Conservation (phyloP, 2,888 invertebrate species). For the Oegoconia quadripuncta region DNA sequence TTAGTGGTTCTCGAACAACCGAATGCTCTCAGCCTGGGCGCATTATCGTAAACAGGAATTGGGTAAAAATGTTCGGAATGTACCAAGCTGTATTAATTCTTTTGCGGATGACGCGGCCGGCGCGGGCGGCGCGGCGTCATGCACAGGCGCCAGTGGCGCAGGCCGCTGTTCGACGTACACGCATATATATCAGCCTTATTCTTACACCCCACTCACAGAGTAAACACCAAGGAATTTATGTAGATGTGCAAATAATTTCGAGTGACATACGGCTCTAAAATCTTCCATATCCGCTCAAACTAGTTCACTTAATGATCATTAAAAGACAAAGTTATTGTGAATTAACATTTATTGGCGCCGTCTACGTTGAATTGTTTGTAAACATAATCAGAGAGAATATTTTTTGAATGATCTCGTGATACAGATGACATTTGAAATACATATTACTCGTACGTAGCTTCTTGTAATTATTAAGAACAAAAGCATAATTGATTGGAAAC, state of each 20-base stretch:
- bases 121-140: constrained; percentile 40
- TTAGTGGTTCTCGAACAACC: no score
- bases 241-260: constrained; percentile 11
- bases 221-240: constrained; percentile 28
- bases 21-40: constrained; percentile 20
- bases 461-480: no score
- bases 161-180: constrained; percentile 30
- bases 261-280: constrained; percentile 15
- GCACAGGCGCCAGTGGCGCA: constrained; percentile 49
- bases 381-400: constrained; percentile 7
- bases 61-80: constrained; percentile 56
- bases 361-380: constrained; percentile 6
- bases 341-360: constrained; percentile 33
- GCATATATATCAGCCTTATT: constrained; percentile 32
- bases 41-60: constrained; percentile 50
- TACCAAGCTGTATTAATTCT: constrained; percentile 61
- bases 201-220: constrained; percentile 31
- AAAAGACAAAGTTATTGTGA: constrained; percentile 15
- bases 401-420: no score
- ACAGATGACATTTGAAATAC: no score
- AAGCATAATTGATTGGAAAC: no score
- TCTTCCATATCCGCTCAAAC: constrained; percentile 35
- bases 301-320: constrained; percentile 25
- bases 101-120: constrained; percentile 31
- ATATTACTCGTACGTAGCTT: not conserved